phyloP scores from a whole-genome alignment of 2,888 invertebrate species.

The Andrena bicolor region DNA sequence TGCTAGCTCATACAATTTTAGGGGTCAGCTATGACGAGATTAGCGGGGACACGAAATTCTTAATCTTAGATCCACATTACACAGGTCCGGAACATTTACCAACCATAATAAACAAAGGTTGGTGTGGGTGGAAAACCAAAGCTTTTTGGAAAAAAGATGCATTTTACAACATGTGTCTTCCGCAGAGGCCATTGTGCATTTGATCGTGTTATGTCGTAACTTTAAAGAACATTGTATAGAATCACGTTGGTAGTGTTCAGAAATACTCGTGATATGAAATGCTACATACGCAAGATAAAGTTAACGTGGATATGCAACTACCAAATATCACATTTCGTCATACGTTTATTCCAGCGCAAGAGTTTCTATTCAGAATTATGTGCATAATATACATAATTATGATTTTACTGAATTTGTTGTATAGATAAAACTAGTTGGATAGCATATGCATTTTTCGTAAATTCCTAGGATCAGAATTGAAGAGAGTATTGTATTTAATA shows the following conservation, averaged over 20 bases:
- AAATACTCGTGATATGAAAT: constrained; percentile 35
- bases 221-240: constrained; percentile 1
- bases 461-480: constrained; percentile 10
- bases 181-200: constrained; percentile 87
- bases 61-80: constrained; percentile 99
- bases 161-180: constrained; percentile 98
- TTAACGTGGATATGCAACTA: constrained; percentile 20
- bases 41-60: constrained; percentile 93
- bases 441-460: constrained; percentile 19
- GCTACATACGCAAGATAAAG: constrained; percentile 1
- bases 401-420: constrained; percentile 17
- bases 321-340: constrained; percentile 31
- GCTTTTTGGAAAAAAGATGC: constrained; percentile 98
- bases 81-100: constrained; percentile 94
- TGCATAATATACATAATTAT: constrained; percentile 11
- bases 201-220: constrained; percentile 42
- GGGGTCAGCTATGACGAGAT: constrained; percentile 95
- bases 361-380: constrained; percentile 21
- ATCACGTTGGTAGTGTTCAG: constrained; percentile 25
- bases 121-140: constrained; percentile 98
- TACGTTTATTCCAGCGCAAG: constrained; percentile 13
- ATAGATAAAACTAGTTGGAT: constrained; percentile 15
- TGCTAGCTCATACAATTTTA: constrained; percentile 98
- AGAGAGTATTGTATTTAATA: constrained; percentile 3
- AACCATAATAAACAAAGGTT: constrained; percentile 92